phyloP scores from a whole-genome alignment of 2,797 vertebrate genomes.

The Somateria mollissima region DNA sequence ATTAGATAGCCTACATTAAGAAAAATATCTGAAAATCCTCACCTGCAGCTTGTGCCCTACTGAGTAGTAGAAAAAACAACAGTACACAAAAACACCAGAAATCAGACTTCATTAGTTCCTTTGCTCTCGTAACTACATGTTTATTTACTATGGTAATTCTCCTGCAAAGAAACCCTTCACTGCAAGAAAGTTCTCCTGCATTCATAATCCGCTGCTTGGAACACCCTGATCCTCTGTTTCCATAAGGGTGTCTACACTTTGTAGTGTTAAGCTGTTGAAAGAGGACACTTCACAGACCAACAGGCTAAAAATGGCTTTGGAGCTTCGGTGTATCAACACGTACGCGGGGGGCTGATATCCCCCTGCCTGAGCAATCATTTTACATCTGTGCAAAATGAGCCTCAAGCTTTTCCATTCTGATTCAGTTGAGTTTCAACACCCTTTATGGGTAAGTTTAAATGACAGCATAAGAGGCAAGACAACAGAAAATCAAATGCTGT shows the following conservation, averaged over 20 bases:
- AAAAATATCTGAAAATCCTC: background rate
- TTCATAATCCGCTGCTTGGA: slow-evolving; percentile 3
- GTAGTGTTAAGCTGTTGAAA: background rate
- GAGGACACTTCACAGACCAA: background rate
- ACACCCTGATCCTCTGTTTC: slow-evolving; percentile 19
- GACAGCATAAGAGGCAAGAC: background rate
- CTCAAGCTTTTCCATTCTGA: background rate
- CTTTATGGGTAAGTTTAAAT: slow-evolving; percentile 7
- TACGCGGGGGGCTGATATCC: background rate
- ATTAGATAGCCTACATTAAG: background rate
- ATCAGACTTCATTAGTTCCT: background rate
- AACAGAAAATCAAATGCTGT: background rate
- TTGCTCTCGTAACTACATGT: background rate
- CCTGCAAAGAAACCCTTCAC: background rate
- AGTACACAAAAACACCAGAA: background rate
- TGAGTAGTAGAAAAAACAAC: background rate
- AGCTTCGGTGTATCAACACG: background rate
- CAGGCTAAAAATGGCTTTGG: background rate
- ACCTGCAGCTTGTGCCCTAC: background rate
- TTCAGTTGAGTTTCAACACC: background rate
- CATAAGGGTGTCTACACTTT: background rate
- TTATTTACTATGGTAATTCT: background rate
- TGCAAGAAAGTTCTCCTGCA: background rate
- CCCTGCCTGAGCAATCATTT: slow-evolving; percentile 8
- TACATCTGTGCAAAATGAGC: background rate